Evolutionary conservation across 2,113 vertebrate genomes (phyloP).

Genomic region (Corythaeola cristata): DNA sequence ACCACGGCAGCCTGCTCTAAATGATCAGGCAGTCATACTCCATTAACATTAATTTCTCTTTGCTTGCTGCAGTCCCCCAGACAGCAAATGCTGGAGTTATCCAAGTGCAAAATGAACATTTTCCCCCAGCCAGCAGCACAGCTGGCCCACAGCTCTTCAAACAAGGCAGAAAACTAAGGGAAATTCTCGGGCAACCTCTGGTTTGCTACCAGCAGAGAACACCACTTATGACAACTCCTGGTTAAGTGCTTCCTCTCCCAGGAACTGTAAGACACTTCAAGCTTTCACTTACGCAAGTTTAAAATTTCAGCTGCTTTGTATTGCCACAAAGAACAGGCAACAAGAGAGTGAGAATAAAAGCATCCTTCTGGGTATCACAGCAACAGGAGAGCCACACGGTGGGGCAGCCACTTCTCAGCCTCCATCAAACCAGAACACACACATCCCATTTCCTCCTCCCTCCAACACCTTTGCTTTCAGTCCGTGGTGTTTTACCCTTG

Average conservation of each 20-base stretch:
- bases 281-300: not conserved
- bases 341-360: not conserved
- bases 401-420: not conserved
- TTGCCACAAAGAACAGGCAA: not conserved
- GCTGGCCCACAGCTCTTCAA: not conserved
- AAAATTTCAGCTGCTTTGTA: not conserved
- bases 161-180: not conserved
- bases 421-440: not conserved
- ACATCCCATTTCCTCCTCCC: not conserved
- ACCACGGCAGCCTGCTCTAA: not conserved
- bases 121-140: not conserved
- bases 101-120: not conserved
- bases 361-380: not conserved
- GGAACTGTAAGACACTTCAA: not conserved
- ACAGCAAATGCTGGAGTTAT: not conserved
- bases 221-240: not conserved
- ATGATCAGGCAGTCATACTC: not conserved
- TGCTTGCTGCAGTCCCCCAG: not conserved
- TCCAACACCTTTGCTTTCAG: not conserved
- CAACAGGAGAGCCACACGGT: not conserved
- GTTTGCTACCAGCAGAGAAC: not conserved
- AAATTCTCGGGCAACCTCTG: not conserved
- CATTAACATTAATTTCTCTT: not conserved
- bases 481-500: not conserved
- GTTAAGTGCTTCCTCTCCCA: not conserved